Base-by-base conservation (phyloP, 2,888 invertebrate species). In the Didymodactylos carnosus region DNA sequence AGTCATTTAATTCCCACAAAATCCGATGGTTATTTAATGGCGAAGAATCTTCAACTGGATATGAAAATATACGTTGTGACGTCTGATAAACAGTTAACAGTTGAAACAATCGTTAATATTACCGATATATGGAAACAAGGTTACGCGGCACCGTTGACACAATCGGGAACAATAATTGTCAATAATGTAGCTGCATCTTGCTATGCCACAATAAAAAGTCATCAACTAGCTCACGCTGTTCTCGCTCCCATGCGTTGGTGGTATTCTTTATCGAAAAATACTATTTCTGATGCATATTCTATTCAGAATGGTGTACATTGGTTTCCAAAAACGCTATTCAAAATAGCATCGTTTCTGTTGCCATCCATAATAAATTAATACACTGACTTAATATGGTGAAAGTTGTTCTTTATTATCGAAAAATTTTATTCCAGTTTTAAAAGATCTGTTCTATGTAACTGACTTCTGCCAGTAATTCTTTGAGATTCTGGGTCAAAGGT, bases 171-270 rank as follows among this genome's bases (percentile, higher is more conserved):
- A 39, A 25, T 74, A 39, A 35, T 74, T 27, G 72, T 74, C 10
- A 49, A 74, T 29, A 62, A 62, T 39, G 62, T 74, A 29, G 46
- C 51, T 16, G 41, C 49, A 13, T 74, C 74, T 25, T 62, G 71
- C 41, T 74, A 74, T 43, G 71, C 74, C 39, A 53, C 71, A 25
- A 69, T 74, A 39, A 46, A 72, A 16, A 71, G 41, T 53, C 74
- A 74, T 29, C 27, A 74, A 43, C 39, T 74, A 25, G 74, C 74
- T 41, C 74, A 74, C 69, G 39, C 41, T 23, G 74, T 46, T 27
- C 27, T 74, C 41, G 35, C 71, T 25, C 74, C 74, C 7, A 71
- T 71, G n/a, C 39, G 74, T 43, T 74, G 74, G 74, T 74, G 74
- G 74, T 74, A 74, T 49, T 3, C 10, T 49, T n/a, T 49, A 3